Percentiles rank a stretch among this genome's conserved stretches.
phyloP scores from a whole-genome alignment of 2,797 vertebrate species.

The Gobionotothen gibberifrons region DNA sequence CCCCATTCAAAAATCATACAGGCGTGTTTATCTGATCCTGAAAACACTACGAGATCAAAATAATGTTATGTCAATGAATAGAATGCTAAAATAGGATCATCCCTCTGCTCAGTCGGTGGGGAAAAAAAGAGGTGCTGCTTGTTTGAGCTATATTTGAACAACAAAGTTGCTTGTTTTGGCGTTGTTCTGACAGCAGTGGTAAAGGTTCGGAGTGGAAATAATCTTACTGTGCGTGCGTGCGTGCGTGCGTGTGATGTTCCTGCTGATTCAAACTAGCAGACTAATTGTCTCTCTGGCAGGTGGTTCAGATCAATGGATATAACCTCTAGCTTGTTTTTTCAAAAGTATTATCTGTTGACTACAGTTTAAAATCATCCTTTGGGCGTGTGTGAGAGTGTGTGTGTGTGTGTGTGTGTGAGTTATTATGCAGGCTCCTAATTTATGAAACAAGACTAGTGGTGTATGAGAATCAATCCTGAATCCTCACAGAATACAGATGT shows the following conservation, averaged over 20 bases:
- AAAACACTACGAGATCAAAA: slow-evolving; percentile 28
- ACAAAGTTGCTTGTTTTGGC: slow-evolving; percentile 54
- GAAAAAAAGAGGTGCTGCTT: not conserved
- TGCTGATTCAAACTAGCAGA: slow-evolving; percentile 47
- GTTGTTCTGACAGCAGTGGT: slow-evolving; percentile 53
- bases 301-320: slow-evolving; percentile 51
- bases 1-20: not conserved
- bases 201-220: slow-evolving; percentile 52
- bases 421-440: slow-evolving; percentile 29
- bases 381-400: slow-evolving; percentile 1
- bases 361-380: slow-evolving; percentile 15
- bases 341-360: slow-evolving; percentile 44
- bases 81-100: slow-evolving; percentile 45
- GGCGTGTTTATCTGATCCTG: slow-evolving; percentile 20
- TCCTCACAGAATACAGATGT: slow-evolving; percentile 28
- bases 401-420: not conserved
- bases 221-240: slow-evolving; percentile 6
- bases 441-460: slow-evolving; percentile 22
- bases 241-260: slow-evolving; percentile 20
- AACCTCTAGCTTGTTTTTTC: slow-evolving; percentile 35
- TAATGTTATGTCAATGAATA: slow-evolving; percentile 46
- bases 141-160: slow-evolving; percentile 66
- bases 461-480: slow-evolving; percentile 12
- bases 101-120: slow-evolving; percentile 28
- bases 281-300: slow-evolving; percentile 61